Conservation (phyloP, 2,888 invertebrate species). For the Eristalis intricaria region DNA sequence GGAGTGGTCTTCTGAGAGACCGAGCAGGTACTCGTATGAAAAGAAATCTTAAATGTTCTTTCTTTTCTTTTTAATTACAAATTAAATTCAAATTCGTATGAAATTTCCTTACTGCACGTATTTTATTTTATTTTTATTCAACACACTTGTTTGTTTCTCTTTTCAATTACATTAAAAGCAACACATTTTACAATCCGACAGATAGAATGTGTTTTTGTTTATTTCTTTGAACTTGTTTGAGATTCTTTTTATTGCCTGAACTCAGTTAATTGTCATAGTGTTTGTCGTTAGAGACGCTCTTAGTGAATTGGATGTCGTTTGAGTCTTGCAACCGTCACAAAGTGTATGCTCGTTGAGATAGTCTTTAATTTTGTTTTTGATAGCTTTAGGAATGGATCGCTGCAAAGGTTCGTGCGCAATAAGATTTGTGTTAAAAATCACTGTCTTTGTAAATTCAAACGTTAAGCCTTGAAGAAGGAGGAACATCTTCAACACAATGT, state of each 20-base stretch:
- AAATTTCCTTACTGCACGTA: not conserved
- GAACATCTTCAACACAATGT: too few species aligned
- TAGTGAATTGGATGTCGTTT: not conserved
- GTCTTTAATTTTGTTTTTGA: not conserved
- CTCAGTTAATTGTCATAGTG: constrained; percentile 4
- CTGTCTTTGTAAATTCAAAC: too few species aligned
- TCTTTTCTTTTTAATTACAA: not conserved
- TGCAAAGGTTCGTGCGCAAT: too few species aligned
- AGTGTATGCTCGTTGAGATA: not conserved
- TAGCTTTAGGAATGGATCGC: too few species aligned
- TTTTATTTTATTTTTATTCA: not conserved
- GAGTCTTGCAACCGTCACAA: not conserved
- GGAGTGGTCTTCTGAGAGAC: constrained; percentile 79
- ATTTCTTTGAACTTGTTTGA: not conserved
- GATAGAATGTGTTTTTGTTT: not conserved
- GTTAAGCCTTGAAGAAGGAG: too few species aligned
- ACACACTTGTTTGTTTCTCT: not conserved
- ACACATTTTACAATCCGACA: not conserved
- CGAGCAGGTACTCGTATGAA: constrained; percentile 78
- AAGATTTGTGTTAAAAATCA: too few species aligned
- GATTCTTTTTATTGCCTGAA: not conserved
- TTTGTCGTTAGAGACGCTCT: constrained; percentile 23
- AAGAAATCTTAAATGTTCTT: not conserved
- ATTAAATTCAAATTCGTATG: not conserved
- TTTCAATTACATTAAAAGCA: not conserved